Base-by-base conservation (phyloP, 2,797 vertebrate genomes). In the Anabacerthia variegaticeps region DNA sequence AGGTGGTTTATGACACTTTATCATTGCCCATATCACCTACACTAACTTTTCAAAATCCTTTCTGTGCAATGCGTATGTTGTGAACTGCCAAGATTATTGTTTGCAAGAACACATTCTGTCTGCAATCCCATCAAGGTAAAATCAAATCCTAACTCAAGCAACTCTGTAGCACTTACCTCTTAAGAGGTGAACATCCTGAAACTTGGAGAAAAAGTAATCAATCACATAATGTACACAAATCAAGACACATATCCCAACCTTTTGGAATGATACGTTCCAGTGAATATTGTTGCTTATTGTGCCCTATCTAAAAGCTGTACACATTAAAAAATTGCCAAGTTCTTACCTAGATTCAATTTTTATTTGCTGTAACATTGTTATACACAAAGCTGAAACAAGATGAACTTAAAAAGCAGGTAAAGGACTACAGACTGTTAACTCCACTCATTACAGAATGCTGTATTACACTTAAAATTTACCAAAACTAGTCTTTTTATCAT, bases 61-160 rank as follows among this genome's bases (percentile, higher is more conserved):
- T 93, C 65, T 8, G 7, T 68, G 46, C 18, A 61, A 46, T 24
- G 34, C 27, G 16, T 82, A 55, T 58, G 26, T 46, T 23, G 4
- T 14, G 80, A 37, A 20, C 26, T 72, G 54, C 72, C 78, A 62
- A 43, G 46, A 68, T 51, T 82, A 75, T 5, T 37, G 36, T 58
- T 62, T 2, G 4, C 44, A 94, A 76, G n/a, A 89, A 85, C 4
- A 28, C 3, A 83, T 39, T 65, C 30, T 0, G 52, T 85, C 79
- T 91, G n/a, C 72, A 89, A 65, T 77, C 23, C 28, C 68, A 91
- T 72, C 39, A 72, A 83, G 51, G 49, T 30, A 94, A 89, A 87
- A 92, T 61, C 59, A 89, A 82, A 91, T 46, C 55, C 44, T 87
- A 88, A 88, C 85, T 67, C 68, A 89, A 92, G 84, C 59, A 94